Base-by-base conservation (phyloP, 2,113 vertebrate genomes). In the Dipodomys stephensi region DNA sequence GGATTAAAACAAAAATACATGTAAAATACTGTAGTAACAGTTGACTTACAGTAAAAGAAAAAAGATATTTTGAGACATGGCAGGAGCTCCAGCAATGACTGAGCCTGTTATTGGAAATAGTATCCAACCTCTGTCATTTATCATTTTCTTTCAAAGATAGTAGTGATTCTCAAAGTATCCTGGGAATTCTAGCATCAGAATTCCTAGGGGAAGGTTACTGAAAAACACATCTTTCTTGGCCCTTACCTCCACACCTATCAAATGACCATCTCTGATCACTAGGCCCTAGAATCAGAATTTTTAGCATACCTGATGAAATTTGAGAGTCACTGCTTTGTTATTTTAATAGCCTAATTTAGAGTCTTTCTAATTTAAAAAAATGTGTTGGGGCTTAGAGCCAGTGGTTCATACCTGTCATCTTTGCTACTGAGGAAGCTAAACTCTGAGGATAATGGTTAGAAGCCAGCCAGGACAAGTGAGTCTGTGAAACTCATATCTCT, bases 241-340 rank as follows among this genome's bases (percentile, higher is more conserved):
- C 53, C 19, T 27, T 1, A n/a, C 30, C 12, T 69, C 68, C 16
- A 53, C 53, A 81, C 8, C 22, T 53, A 65, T 8, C 46, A 46
- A 87, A 44, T 82, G 28, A 57, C 35, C 88, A 28, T 90, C 76
- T 88, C 67, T 69, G 30, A 91, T 23, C 5, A 1, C 28, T 39
- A 39, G 30, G 13, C 46, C 30, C 25, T 62, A n/a, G 4, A 72
- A 83, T 72, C 27, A 78, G 18, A 23, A 78, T 71, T 85, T 88
- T 86, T 22, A 90, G n/a, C 64, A 64, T 25, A 57, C 4, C 27
- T 18, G 57, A 62, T 84, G 84, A 88, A 91, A 95, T 73, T 69
- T 28, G 39, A 91, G n/a, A 76, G 84, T 27, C 2, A 68, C 8
- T 44, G 12, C 28, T 39, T 83, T 93, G 12, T 57, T 23, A 88